These are phyloP conservation scores for Agrypnus murinus DNA, from an alignment of 2,888 invertebrate species.

Conservation along the genomic window DNA sequence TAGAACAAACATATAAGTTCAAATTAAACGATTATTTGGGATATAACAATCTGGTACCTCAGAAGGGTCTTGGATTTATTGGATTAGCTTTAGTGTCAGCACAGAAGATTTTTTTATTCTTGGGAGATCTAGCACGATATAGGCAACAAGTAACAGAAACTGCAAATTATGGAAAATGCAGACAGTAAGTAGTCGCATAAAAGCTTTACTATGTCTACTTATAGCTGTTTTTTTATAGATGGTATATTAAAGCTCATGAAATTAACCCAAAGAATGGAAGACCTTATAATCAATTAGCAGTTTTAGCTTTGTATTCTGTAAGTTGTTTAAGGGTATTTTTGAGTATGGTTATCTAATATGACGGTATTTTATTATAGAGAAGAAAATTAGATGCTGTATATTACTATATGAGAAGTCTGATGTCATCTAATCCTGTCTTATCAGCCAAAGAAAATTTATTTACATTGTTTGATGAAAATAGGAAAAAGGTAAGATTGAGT, in stretches of 20 bases:
- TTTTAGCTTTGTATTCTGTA: constrained; percentile 88
- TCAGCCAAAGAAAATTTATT: constrained; percentile 93
- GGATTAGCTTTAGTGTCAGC: constrained; percentile 87
- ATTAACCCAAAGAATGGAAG: constrained; percentile 96
- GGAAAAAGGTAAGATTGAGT: constrained; percentile 82
- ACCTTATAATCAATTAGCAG: constrained; percentile 95
- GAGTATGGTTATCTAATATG: too few relatives aligned
- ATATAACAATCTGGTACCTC: constrained; percentile 75
- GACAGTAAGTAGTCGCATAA: constrained; percentile 74
- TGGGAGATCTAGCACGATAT: constrained; percentile 96
- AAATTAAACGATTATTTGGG: constrained; percentile 78
- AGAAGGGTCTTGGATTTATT: constrained; percentile 79
- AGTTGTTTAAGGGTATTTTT: too few relatives aligned
- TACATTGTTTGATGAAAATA: constrained; percentile 92
- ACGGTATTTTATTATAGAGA: constrained; percentile 81
- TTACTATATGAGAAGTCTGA: constrained; percentile 95
- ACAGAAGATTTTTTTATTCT: constrained; percentile 90
- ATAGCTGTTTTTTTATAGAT: constrained; percentile 71
- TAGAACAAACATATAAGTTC: constrained; percentile 86
- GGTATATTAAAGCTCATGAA: constrained; percentile 95
- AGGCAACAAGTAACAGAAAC: constrained; percentile 88
- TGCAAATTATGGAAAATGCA: constrained; percentile 85
- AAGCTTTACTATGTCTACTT: neutral
- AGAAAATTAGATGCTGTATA: constrained; percentile 97
- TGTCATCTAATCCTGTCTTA: constrained; percentile 94